Evolutionary conservation across 2,888 invertebrate genomes (phyloP).

Genomic region (Cheilosia grossa): DNA sequence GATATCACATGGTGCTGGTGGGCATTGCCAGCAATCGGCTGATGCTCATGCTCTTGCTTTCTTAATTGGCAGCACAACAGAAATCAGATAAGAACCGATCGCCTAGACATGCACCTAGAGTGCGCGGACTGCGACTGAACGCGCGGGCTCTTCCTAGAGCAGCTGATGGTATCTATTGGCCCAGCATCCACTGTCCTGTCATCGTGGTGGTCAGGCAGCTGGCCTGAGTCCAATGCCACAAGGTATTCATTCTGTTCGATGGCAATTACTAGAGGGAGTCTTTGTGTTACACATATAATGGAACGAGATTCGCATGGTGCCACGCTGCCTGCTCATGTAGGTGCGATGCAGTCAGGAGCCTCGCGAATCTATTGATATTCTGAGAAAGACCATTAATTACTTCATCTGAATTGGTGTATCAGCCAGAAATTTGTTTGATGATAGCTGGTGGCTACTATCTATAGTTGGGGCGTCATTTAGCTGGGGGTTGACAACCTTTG

Average conservation of each 20-base stretch:
- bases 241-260: conserved; percentile 18
- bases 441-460: neutral
- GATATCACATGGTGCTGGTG: conserved; percentile 35
- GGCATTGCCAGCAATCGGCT: conserved; percentile 40
- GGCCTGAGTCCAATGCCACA: conserved; percentile 8
- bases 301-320: conserved; percentile 24
- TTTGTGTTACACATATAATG: neutral
- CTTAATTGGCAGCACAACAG: conserved; percentile 64
- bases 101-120: conserved; percentile 15
- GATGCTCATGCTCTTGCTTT: conserved; percentile 51
- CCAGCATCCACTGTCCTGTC: conserved; percentile 39
- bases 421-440: conserved; percentile 16
- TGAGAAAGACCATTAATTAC: conserved; percentile 40
- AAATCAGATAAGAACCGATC: conserved; percentile 62
- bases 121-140: neutral
- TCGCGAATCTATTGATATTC: neutral
- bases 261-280: conserved; percentile 19
- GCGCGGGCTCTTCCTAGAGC: conserved; percentile 30
- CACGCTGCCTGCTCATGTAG: neutral
- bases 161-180: conserved; percentile 10
- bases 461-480: too few species aligned
- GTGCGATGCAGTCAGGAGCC: neutral
- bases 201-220: conserved; percentile 26
- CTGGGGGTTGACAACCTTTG: too few species aligned
- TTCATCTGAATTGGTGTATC: conserved; percentile 22